Evolutionary conservation across 2,797 vertebrate species (phyloP), one percentile per base, ranked within the genome.

Genomic region (Mastacembelus armatus): DNA sequence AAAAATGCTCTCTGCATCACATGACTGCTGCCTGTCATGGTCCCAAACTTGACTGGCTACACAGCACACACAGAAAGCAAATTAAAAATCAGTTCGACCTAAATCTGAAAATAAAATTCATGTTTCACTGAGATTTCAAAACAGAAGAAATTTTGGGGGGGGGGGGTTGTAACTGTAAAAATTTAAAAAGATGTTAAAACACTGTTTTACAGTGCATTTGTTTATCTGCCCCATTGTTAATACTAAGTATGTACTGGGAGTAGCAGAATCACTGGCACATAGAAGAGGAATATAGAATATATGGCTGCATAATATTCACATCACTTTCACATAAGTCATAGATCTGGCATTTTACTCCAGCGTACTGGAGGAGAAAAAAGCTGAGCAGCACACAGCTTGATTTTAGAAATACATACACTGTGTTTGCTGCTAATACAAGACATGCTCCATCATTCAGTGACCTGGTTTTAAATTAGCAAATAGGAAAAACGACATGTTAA

Each of bases 401-500:
- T 51, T 52, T 49, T 21, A 58, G 67, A 70, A 63, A 64, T 32
- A 57, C 57, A 67, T 74, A 54, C 59, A 73, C 30, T 62, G 63
- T 56, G 47, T 75, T 68, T 71, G 44, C 52, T 62, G 35, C 52
- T 43, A 49, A 71, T 63, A 78, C 44, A 82, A 74, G 60, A 27
- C 11, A 51, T 58, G 42, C 62, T 48, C 66, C 55, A 72, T 85
- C 66, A 83, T 36, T 47, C 24, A 18, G 55, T 72, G 50, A 74
- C 65, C 68, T 58, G 51, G 55, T 62, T 74, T 36, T 66, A 83
- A 83, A 87, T 75, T 44, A 70, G 43, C 47, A 52, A 74, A 12
- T 7, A 55, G 22, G 36, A 51, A 76, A 77, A 74, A 67, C 48
- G 4, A 51, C 11, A 48, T 4, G 19, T 22, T 57, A 30, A 69